Percentiles rank a stretch among this genome's conserved stretches.
These are phyloP conservation scores for Cheilosia grossa DNA, from an alignment of 2,888 invertebrate species.

Conservation along the genomic window DNA sequence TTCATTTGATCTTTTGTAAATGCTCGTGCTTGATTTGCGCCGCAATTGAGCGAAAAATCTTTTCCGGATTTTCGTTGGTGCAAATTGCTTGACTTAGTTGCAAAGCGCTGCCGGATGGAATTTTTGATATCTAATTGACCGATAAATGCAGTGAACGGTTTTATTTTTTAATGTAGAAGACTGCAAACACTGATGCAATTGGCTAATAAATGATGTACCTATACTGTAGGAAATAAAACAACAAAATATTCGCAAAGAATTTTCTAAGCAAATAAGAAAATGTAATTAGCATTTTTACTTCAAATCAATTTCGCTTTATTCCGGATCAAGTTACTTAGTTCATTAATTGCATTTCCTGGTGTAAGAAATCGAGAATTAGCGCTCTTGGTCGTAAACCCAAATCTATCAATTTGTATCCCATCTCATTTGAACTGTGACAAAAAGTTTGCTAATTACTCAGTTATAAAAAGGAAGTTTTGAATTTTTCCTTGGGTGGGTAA, in stretches of 20 bases:
- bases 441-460: slow-evolving; percentile 59
- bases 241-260: no score
- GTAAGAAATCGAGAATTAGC: slow-evolving; percentile 43
- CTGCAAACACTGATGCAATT: background rate
- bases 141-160: slow-evolving; percentile 3
- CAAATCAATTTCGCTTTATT: slow-evolving; percentile 5
- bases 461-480: background rate
- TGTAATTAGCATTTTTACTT: slow-evolving; percentile 1
- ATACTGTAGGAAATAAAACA: no score
- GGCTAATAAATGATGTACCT: no score
- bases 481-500: slow-evolving; percentile 12
- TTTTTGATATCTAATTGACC: slow-evolving; percentile 13
- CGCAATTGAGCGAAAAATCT: slow-evolving; percentile 69
- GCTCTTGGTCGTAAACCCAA: slow-evolving; percentile 4
- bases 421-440: background rate
- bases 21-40: slow-evolving; percentile 61
- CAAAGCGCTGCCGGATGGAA: slow-evolving; percentile 45
- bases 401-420: slow-evolving; percentile 4
- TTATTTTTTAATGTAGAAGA: background rate
- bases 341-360: slow-evolving; percentile 33
- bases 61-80: slow-evolving; percentile 27
- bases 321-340: slow-evolving; percentile 17
- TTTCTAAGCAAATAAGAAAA: background rate
- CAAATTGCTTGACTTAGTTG: slow-evolving; percentile 41
- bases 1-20: slow-evolving; percentile 57